phyloP scores from a whole-genome alignment of 2,113 vertebrate genomes.

The Mus spicilegus region DNA sequence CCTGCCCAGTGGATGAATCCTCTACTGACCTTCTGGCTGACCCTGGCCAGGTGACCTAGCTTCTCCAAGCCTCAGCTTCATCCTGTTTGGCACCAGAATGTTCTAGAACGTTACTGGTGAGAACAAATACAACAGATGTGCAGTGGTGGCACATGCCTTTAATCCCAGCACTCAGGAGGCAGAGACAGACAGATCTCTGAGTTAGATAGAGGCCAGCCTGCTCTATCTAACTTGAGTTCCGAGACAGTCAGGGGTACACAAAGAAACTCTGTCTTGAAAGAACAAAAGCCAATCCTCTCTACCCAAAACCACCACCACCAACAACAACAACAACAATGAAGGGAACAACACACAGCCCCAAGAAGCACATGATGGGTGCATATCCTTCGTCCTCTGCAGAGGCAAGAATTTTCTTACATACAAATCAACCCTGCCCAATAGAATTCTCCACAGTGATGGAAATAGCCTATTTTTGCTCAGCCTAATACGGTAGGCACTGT shows the following conservation, averaged over 20 bases:
- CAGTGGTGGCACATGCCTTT: background rate
- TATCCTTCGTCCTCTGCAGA: background rate
- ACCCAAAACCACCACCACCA: background rate
- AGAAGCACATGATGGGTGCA: background rate
- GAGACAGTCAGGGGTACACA: background rate
- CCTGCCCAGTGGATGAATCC: background rate
- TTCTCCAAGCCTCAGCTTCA: background rate
- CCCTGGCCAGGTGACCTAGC: background rate
- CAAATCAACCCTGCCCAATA: background rate
- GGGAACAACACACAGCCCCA: background rate
- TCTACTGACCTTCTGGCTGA: background rate
- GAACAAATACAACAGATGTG: background rate
- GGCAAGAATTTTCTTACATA: background rate
- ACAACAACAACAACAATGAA: background rate
- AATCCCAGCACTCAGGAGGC: background rate
- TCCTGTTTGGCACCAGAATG: constrained; percentile 30
- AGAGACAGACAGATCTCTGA: background rate
- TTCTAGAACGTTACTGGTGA: background rate
- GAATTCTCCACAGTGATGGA: background rate
- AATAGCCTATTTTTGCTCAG: background rate
- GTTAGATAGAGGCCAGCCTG: background rate
- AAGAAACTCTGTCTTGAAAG: background rate
- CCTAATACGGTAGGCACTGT: background rate
- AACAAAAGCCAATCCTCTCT: background rate
- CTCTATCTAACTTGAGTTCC: background rate